Percentiles rank a stretch among this genome's conserved stretches.
Conservation (phyloP, 1,140 invertebrate genomes). For the Drosophila obscura region DNA sequence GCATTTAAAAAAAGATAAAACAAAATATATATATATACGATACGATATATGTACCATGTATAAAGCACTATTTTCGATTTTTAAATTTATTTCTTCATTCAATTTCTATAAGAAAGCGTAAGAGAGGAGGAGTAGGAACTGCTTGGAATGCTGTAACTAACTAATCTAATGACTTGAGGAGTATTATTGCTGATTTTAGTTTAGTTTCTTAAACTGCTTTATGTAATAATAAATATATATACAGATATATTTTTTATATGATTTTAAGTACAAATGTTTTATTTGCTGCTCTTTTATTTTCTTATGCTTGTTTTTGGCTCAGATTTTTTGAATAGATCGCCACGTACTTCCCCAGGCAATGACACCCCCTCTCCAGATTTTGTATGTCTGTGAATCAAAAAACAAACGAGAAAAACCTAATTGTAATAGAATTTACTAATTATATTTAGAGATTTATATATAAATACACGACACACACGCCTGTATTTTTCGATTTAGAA, state of each 20-base stretch:
- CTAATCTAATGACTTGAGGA: slow-evolving; percentile 47
- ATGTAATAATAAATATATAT: slow-evolving; percentile 73
- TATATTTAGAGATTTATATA: slow-evolving; percentile 36
- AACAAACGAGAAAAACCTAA: slow-evolving; percentile 26
- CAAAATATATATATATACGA: slow-evolving; percentile 34
- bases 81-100: slow-evolving; percentile 24
- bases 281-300: slow-evolving; percentile 19
- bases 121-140: slow-evolving; percentile 16
- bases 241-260: slow-evolving; percentile 48
- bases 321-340: slow-evolving; percentile 2
- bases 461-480: slow-evolving; percentile 40
- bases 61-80: slow-evolving; percentile 49
- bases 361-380: slow-evolving; percentile 15
- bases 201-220: slow-evolving; percentile 64
- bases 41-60: slow-evolving; percentile 51
- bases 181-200: slow-evolving; percentile 63
- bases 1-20: slow-evolving; percentile 60
- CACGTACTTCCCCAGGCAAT: neutral
- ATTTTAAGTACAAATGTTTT: slow-evolving; percentile 31
- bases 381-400: slow-evolving; percentile 52
- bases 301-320: slow-evolving; percentile 15
- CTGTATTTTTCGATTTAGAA: slow-evolving; percentile 55
- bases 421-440: slow-evolving; percentile 60
- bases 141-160: slow-evolving; percentile 56
- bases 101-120: slow-evolving; percentile 64